phyloP scores from a whole-genome alignment of 1,140 invertebrate genomes.

The Papilio polyxenes region DNA sequence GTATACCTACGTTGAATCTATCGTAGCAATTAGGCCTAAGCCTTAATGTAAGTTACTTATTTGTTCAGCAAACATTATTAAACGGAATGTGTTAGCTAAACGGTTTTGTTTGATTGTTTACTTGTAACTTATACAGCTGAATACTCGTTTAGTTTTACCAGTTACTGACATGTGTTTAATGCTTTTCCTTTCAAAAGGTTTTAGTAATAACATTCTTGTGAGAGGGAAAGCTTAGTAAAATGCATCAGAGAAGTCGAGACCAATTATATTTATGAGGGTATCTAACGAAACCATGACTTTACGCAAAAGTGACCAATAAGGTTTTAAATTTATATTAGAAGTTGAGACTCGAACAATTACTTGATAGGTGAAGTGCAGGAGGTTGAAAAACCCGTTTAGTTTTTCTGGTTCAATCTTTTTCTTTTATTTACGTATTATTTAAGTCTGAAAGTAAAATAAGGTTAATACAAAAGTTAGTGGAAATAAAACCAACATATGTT shows the following conservation, averaged over 20 bases:
- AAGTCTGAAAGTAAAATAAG: background rate
- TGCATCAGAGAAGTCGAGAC: background rate
- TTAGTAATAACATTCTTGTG: slow-evolving; percentile 6
- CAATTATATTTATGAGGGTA: background rate
- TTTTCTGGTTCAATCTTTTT: background rate
- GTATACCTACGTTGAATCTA: background rate
- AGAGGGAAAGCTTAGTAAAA: background rate
- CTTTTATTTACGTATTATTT: background rate
- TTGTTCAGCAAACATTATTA: slow-evolving; percentile 18
- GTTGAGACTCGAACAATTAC: no score
- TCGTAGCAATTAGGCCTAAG: slow-evolving; percentile 11
- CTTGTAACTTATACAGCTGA: background rate
- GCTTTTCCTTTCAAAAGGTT: slow-evolving; percentile 15
- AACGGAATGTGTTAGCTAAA: slow-evolving; percentile 23
- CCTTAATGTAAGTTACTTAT: slow-evolving; percentile 21
- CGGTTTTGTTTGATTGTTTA: slow-evolving; percentile 25
- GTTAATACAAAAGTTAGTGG: background rate
- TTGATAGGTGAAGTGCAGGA: no score
- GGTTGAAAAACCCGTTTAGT: background rate
- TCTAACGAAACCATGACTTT: background rate
- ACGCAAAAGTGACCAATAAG: no score
- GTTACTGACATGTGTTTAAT: background rate
- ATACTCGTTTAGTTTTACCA: background rate
- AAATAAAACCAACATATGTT: background rate
- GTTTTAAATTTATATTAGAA: no score